Conservation (phyloP, 2,888 invertebrate genomes). For the Smittia aterrima region DNA sequence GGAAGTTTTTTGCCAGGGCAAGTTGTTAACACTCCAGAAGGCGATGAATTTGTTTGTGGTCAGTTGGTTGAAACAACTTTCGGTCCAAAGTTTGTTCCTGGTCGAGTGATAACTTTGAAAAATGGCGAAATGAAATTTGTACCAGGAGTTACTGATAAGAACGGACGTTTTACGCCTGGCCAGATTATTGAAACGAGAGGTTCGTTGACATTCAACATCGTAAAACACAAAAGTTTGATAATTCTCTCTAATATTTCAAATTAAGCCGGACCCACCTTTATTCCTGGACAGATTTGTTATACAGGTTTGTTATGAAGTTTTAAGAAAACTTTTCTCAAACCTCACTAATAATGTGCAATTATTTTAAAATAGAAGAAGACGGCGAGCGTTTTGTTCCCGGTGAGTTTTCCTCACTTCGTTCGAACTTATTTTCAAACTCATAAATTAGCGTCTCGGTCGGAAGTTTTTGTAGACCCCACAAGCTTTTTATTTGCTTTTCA, state of each 20-base stretch:
- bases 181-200: constrained; percentile 64
- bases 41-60: constrained; percentile 69
- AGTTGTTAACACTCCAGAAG: constrained; percentile 66
- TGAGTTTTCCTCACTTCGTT: constrained; percentile 3
- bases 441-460: not conserved
- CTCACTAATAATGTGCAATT: not conserved
- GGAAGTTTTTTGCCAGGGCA: constrained; percentile 69
- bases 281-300: constrained; percentile 58
- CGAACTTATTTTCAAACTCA: not conserved
- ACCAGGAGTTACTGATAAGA: constrained; percentile 26
- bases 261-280: constrained; percentile 70
- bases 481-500: too few species aligned
- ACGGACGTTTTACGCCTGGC: constrained; percentile 57
- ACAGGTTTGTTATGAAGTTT: not conserved
- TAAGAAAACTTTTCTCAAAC: not conserved
- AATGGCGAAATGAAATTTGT: constrained; percentile 34
- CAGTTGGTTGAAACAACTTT: constrained; percentile 69
- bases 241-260: not conserved
- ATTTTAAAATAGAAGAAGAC: constrained; percentile 52
- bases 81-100: constrained; percentile 72
- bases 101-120: constrained; percentile 54
- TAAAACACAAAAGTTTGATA: constrained; percentile 62
- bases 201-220: not conserved
- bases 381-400: constrained; percentile 58
- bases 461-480: not conserved